Percentiles rank a stretch among this genome's conserved stretches.
Conservation (phyloP, 1,140 invertebrate species). For the Ditylenchus dipsaci region DNA sequence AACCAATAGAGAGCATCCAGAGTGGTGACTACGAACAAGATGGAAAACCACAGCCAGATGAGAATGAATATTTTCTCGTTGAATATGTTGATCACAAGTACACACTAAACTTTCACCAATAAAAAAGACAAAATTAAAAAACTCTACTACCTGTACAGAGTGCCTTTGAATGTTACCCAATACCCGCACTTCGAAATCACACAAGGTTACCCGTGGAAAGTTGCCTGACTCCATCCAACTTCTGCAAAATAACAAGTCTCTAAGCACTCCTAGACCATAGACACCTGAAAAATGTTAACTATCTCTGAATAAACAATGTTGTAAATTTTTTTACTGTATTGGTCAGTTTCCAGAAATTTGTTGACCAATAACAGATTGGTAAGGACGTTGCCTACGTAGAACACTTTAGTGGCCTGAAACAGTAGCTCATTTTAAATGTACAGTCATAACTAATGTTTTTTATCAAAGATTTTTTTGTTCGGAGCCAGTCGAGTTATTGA, state of each 20-base stretch:
- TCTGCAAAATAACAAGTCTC: conserved; percentile 50
- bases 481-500: no score
- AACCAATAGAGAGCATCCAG: conserved; percentile 58
- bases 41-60: conserved; percentile 64
- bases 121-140: conserved; percentile 35
- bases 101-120: conserved; percentile 60
- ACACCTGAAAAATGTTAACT: conserved; percentile 4
- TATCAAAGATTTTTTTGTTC: no score
- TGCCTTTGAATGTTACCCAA: conserved; percentile 61
- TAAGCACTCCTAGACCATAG: conserved; percentile 54
- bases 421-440: not conserved
- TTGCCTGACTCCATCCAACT: conserved; percentile 57
- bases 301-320: not conserved
- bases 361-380: conserved; percentile 62
- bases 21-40: conserved; percentile 61
- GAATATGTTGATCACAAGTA: conserved; percentile 64
- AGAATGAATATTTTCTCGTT: conserved; percentile 63
- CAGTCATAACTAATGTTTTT: no score
- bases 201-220: conserved; percentile 58
- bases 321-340: conserved; percentile 56
- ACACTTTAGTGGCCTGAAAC: conserved; percentile 61
- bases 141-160: conserved; percentile 46
- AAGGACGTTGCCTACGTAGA: conserved; percentile 62
- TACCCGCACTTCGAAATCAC: conserved; percentile 63
- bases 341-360: conserved; percentile 61